A percentile compares a stretch with the other conserved stretches of the same genome.
phyloP scores from a whole-genome alignment of 2,888 invertebrate genomes.

The Ichneumoninae sp. region DNA sequence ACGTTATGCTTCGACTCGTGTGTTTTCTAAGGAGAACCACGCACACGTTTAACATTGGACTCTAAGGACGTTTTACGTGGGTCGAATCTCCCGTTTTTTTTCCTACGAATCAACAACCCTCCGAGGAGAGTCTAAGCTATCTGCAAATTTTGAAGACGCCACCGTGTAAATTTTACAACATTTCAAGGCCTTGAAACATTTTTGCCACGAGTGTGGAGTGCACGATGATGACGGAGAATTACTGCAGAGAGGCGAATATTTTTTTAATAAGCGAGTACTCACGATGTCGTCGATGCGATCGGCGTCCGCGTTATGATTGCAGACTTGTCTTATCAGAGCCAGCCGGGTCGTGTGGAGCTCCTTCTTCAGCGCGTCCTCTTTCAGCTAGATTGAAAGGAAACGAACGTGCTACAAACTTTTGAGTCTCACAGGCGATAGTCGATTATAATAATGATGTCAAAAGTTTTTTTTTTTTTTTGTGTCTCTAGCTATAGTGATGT shows the following conservation, averaged over 20 bases:
- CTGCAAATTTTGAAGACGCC: constrained; percentile 38
- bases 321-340: constrained; percentile 89
- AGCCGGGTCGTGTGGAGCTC: constrained; percentile 92
- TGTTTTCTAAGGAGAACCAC: not conserved
- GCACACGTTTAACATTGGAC: not conserved
- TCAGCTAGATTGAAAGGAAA: constrained; percentile 85
- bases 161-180: constrained; percentile 46
- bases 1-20: not conserved
- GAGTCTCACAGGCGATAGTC: constrained; percentile 4
- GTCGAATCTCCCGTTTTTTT: constrained; percentile 40
- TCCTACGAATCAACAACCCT: constrained; percentile 48
- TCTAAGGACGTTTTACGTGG: constrained; percentile 30
- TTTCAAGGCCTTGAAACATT: not conserved
- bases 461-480: constrained; percentile 12
- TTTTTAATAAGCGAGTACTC: constrained; percentile 77
- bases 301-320: constrained; percentile 87
- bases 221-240: not conserved
- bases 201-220: not conserved
- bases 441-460: not conserved
- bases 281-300: constrained; percentile 87
- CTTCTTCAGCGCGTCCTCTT: constrained; percentile 91
- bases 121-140: constrained; percentile 19
- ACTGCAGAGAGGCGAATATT: not conserved
- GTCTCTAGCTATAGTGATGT: constrained; percentile 50
- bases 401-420: constrained; percentile 36